Evolutionary conservation across 2,113 vertebrate species (phyloP).

Genomic region (Spea bombifrons): DNA sequence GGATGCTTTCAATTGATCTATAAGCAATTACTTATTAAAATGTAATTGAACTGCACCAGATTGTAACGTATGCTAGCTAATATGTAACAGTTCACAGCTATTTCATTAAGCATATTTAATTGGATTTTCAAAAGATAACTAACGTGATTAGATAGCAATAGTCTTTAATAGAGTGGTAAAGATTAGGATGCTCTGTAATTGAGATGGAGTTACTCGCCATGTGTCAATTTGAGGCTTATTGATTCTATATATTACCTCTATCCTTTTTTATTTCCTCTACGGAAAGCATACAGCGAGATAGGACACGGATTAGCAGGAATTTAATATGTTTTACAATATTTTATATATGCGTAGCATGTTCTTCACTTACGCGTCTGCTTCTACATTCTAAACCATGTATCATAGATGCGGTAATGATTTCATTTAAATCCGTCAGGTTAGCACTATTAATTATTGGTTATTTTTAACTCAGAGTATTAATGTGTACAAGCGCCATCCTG

Average conservation of each 20-base stretch:
- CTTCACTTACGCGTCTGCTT: too few relatives aligned
- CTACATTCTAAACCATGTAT: too few relatives aligned
- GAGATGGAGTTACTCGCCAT: slow-evolving; percentile 41
- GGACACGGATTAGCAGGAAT: too few relatives aligned
- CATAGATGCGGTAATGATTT: too few relatives aligned
- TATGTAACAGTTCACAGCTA: slow-evolving; percentile 57
- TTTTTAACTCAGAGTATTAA: too few relatives aligned
- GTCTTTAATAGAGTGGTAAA: slow-evolving; percentile 50
- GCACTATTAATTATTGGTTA: too few relatives aligned
- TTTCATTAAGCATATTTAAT: slow-evolving; percentile 58
- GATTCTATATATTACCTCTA: slow-evolving; percentile 31
- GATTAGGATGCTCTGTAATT: slow-evolving; percentile 48
- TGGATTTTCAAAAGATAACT: slow-evolving; percentile 49
- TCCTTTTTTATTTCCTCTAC: too few relatives aligned
- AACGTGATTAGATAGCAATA: slow-evolving; percentile 49
- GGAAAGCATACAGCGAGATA: too few relatives aligned
- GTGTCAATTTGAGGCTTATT: slow-evolving; percentile 47
- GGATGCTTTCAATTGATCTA: slow-evolving; percentile 46
- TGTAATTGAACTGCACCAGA: slow-evolving; percentile 49
- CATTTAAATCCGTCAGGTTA: too few relatives aligned
- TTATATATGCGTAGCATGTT: too few relatives aligned
- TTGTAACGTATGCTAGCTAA: slow-evolving; percentile 48
- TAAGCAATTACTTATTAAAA: slow-evolving; percentile 50
- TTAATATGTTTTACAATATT: too few relatives aligned
- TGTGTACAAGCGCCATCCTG: too few relatives aligned